Conservation (phyloP, 2,113 vertebrate genomes). For the Agelaius phoeniceus region DNA sequence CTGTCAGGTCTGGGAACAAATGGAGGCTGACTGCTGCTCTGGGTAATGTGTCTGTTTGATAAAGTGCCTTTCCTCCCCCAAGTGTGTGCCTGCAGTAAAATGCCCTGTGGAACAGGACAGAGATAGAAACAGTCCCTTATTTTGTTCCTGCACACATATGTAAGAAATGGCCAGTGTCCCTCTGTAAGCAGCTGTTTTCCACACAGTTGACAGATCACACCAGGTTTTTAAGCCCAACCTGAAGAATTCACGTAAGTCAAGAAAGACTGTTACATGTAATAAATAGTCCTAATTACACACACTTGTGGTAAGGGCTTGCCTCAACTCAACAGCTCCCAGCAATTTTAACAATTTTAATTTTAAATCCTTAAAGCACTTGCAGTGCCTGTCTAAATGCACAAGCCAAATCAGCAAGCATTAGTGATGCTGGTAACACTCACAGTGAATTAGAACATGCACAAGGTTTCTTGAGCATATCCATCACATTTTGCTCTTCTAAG, state of each 20-base stretch:
- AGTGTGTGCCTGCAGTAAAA: background rate
- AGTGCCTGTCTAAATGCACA: background rate
- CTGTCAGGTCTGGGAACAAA: background rate
- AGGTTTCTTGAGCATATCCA: background rate
- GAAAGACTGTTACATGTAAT: background rate
- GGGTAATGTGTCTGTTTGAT: background rate
- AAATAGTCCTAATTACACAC: background rate
- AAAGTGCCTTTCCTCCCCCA: background rate
- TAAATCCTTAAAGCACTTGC: background rate
- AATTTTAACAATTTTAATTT: background rate
- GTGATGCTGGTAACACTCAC: background rate
- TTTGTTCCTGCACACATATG: background rate
- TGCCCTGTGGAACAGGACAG: background rate
- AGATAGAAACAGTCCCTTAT: background rate
- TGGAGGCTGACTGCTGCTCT: background rate
- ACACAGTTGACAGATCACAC: background rate
- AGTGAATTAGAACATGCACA: background rate
- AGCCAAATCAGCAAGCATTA: background rate
- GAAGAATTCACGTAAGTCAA: background rate
- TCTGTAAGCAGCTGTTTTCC: background rate
- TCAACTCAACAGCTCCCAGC: background rate
- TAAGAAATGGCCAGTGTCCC: background rate
- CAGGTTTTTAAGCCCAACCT: background rate
- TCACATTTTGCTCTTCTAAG: background rate
- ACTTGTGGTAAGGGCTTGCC: background rate